Evolutionary conservation across 2,797 vertebrate genomes (phyloP).

Genomic region (Labeo calbasu): DNA sequence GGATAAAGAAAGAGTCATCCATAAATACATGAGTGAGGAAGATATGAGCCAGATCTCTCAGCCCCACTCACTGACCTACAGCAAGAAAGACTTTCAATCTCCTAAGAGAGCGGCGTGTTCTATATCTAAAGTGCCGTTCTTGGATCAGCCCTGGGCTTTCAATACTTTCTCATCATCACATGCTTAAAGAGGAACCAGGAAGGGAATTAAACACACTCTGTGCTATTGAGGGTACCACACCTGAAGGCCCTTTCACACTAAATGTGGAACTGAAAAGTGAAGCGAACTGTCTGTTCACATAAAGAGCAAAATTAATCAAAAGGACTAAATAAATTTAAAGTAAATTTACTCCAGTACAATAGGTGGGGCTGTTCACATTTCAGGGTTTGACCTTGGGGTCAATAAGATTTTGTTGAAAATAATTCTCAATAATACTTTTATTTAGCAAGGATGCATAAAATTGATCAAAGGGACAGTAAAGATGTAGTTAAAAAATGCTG

Average conservation of each 20-base stretch:
- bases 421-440: not conserved
- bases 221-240: not conserved
- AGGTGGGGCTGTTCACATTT: not conserved
- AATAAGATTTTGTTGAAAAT: not conserved
- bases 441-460: not conserved
- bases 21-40: slow-evolving; percentile 52
- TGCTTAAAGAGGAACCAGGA: slow-evolving; percentile 21
- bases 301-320: not conserved
- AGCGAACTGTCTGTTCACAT: not conserved
- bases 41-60: slow-evolving; percentile 37
- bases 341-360: not conserved
- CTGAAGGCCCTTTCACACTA: slow-evolving; percentile 3
- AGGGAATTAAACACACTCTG: slow-evolving; percentile 18
- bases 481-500: not conserved
- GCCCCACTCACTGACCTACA: slow-evolving; percentile 44
- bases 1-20: slow-evolving; percentile 50
- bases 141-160: slow-evolving; percentile 41
- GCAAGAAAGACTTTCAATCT: slow-evolving; percentile 36
- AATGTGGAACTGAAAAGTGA: not conserved
- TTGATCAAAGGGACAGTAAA: not conserved
- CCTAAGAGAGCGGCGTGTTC: slow-evolving; percentile 43
- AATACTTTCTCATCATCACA: slow-evolving; percentile 34
- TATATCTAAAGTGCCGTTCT: slow-evolving; percentile 34
- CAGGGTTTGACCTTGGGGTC: not conserved
- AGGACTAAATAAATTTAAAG: not conserved